A percentile compares a stretch with the other conserved stretches of the same genome.
phyloP scores from a whole-genome alignment of 1,140 invertebrate species.

The Drosophila pectinifera region DNA sequence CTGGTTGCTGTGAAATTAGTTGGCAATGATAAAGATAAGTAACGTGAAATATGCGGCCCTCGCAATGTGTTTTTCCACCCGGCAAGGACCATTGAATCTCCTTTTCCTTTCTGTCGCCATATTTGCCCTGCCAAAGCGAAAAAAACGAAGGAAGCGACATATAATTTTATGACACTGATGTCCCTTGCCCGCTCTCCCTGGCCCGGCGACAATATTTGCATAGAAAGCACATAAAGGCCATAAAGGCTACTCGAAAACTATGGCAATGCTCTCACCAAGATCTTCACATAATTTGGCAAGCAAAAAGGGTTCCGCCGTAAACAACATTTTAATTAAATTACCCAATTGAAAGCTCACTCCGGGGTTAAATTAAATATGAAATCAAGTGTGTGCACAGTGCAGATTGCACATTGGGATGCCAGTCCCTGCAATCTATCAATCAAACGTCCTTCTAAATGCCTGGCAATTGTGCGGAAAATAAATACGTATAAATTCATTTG shows the following conservation, averaged over 20 bases:
- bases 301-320: slow-evolving; percentile 14
- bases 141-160: slow-evolving; percentile 54
- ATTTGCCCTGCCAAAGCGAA: slow-evolving; percentile 60
- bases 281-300: slow-evolving; percentile 21
- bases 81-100: slow-evolving; percentile 75
- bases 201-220: slow-evolving; percentile 53
- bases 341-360: slow-evolving; percentile 52
- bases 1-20: slow-evolving; percentile 73
- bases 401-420: no score
- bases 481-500: slow-evolving; percentile 50
- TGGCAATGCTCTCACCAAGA: slow-evolving; percentile 44
- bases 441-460: slow-evolving; percentile 62
- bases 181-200: slow-evolving; percentile 6
- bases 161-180: slow-evolving; percentile 80
- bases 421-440: slow-evolving; percentile 49
- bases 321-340: slow-evolving; percentile 65
- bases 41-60: slow-evolving; percentile 82
- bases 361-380: slow-evolving; percentile 69
- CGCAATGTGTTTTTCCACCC: slow-evolving; percentile 62
- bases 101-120: slow-evolving; percentile 71
- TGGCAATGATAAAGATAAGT: slow-evolving; percentile 84
- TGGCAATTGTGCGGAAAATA: slow-evolving; percentile 60
- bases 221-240: slow-evolving; percentile 75
- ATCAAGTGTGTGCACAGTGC: slow-evolving; percentile 56
- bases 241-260: slow-evolving; percentile 71